Evolutionary conservation across 2,888 invertebrate species (phyloP).

Genomic region (Leptinotarsa peninsularis): DNA sequence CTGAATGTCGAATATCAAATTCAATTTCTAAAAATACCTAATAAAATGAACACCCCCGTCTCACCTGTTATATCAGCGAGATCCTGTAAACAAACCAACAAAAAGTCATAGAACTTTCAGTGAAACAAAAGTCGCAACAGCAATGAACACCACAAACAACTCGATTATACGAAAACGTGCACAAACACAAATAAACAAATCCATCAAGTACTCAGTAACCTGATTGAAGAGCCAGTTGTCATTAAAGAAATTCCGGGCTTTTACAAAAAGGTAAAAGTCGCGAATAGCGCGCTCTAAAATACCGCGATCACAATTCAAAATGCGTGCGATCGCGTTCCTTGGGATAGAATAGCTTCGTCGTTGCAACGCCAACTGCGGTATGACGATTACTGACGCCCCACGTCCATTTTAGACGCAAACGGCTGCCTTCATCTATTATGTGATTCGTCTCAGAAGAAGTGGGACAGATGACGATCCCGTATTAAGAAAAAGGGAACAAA

Average conservation of each 20-base stretch:
- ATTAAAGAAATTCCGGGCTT: not conserved
- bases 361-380: conserved; percentile 4
- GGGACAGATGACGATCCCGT: conserved; percentile 18
- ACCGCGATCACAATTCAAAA: conserved; percentile 3
- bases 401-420: conserved; percentile 20
- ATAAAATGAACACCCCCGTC: not conserved
- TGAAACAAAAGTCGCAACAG: not conserved
- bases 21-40: not conserved
- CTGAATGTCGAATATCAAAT: not conserved
- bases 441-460: conserved; percentile 15
- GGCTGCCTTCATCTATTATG: conserved; percentile 17
- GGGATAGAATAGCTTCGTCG: not conserved
- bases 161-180: not conserved
- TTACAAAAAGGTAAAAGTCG: conserved; percentile 1
- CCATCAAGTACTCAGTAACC: not conserved
- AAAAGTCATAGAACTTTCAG: not conserved
- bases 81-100: not conserved
- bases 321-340: not conserved
- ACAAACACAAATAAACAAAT: conserved; percentile 8
- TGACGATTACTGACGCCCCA: conserved; percentile 15
- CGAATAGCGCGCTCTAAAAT: conserved; percentile 8
- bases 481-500: not conserved
- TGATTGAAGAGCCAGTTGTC: not conserved
- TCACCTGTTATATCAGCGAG: not conserved
- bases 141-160: not conserved